These are phyloP conservation scores for Pygmarrhopalites habei DNA, from an alignment of 1,140 invertebrate species.

Conservation along the genomic window DNA sequence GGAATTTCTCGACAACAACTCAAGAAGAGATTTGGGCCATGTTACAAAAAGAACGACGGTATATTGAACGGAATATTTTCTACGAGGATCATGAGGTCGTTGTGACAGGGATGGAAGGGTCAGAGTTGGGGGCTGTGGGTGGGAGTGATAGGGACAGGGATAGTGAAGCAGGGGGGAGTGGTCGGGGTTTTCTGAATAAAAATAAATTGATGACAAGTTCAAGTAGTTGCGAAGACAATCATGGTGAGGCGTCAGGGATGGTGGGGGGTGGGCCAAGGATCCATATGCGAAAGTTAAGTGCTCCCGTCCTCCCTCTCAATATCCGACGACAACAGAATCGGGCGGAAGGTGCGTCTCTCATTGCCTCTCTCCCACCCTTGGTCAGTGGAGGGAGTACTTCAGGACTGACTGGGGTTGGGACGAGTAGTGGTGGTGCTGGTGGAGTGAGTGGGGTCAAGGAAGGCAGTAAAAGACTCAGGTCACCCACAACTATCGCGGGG, in stretches of 20 bases:
- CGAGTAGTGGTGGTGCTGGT: background rate
- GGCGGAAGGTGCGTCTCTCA: background rate
- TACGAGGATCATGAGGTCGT: conserved; percentile 20
- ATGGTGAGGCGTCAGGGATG: background rate
- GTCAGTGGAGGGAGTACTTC: background rate
- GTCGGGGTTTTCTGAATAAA: background rate
- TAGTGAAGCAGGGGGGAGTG: background rate
- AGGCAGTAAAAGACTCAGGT: conserved; percentile 16
- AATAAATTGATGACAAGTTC: background rate
- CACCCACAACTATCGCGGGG: conserved; percentile 1
- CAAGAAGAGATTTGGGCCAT: conserved; percentile 40
- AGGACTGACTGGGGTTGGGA: background rate
- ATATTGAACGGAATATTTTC: conserved; percentile 30
- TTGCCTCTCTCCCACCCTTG: background rate
- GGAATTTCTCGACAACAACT: conserved; percentile 29
- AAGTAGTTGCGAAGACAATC: conserved; percentile 10
- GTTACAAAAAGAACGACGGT: conserved; percentile 37
- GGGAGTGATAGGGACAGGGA: background rate
- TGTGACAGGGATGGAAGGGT: conserved; percentile 1
- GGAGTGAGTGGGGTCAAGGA: background rate
- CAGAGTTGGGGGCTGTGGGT: too few species aligned
- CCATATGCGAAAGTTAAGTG: conserved; percentile 4
- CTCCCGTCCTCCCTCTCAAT: background rate
- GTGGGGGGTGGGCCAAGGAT: background rate
- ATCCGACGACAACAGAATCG: background rate